Conservation (phyloP, 2,113 vertebrate genomes). For the Saguinus midas region DNA sequence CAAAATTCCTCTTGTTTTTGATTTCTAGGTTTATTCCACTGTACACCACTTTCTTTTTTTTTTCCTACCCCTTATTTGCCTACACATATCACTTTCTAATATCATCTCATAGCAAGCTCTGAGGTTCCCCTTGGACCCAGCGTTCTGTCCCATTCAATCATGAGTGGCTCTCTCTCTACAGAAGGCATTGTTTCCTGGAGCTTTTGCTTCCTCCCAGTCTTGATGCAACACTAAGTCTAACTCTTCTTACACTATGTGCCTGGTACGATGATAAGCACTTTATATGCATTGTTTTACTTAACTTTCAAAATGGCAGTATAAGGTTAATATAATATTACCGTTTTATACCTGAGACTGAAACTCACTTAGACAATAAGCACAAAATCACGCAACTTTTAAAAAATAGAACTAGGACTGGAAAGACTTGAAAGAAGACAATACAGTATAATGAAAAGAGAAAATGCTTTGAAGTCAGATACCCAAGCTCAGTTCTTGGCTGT, state of each 20-base stretch:
- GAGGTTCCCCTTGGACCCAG: not conserved
- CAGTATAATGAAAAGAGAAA: not conserved
- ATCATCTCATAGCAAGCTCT: not conserved
- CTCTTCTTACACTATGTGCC: not conserved
- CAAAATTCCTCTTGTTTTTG: no score
- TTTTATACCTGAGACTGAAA: not conserved
- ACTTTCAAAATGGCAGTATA: not conserved
- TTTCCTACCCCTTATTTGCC: no score
- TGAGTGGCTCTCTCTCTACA: not conserved
- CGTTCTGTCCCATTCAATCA: not conserved
- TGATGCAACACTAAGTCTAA: not conserved
- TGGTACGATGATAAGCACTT: not conserved
- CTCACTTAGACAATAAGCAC: not conserved
- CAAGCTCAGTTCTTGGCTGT: not conserved
- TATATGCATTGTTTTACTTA: not conserved
- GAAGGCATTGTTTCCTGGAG: not conserved
- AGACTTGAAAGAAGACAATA: not conserved
- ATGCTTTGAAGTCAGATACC: not conserved
- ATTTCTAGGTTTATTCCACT: no score
- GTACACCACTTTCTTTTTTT: no score
- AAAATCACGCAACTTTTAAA: conserved; percentile 26
- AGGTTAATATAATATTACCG: not conserved
- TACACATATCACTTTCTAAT: not conserved
- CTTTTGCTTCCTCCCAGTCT: not conserved
- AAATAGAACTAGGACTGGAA: not conserved